Evolutionary conservation across 2,797 vertebrate species (phyloP).

Genomic region (Steatocranus sp.): DNA sequence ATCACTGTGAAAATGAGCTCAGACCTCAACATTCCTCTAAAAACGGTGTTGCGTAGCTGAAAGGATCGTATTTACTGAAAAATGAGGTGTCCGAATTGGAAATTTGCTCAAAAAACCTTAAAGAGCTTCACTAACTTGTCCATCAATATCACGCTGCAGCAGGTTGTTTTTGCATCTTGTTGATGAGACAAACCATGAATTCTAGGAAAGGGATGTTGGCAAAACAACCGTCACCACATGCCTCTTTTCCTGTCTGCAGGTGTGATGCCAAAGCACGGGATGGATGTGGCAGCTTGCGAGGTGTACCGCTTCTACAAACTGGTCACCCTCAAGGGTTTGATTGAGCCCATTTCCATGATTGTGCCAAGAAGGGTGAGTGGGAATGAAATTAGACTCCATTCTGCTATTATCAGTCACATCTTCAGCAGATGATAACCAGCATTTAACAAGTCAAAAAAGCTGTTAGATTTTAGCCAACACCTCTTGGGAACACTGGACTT

Average conservation of each 20-base stretch:
- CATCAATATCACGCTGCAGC: background rate
- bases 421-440: background rate
- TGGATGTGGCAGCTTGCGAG: slow-evolving; percentile 92
- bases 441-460: background rate
- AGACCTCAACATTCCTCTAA: background rate
- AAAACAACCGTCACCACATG: background rate
- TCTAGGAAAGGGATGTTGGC: background rate
- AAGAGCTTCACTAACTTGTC: background rate
- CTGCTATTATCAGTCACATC: background rate
- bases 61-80: background rate
- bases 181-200: background rate
- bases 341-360: slow-evolving; percentile 98
- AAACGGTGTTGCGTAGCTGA: background rate
- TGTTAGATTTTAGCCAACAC: background rate
- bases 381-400: background rate
- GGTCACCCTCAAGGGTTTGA: slow-evolving; percentile 91
- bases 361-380: slow-evolving; percentile 92
- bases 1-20: background rate
- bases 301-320: slow-evolving; percentile 98
- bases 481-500: background rate
- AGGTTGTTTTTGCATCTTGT: background rate
- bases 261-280: slow-evolving; percentile 95
- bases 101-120: background rate
- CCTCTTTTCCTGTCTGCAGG: slow-evolving; percentile 69
- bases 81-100: background rate